A percentile compares a stretch with the other conserved stretches of the same genome.
phyloP scores from a whole-genome alignment of 2,113 vertebrate genomes.

The Aptenodytes patagonicus region DNA sequence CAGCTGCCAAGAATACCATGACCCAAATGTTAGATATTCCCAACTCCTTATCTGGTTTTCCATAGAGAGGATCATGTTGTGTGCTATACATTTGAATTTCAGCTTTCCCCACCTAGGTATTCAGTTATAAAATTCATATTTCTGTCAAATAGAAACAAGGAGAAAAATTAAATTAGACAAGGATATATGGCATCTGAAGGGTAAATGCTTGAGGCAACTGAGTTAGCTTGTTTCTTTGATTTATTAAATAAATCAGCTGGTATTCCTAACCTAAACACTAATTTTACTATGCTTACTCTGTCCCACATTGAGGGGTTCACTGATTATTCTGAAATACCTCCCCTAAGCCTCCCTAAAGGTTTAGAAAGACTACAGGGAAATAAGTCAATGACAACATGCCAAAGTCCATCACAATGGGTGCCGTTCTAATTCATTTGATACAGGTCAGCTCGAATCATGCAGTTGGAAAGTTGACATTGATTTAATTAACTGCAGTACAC shows the following conservation, averaged over 20 bases:
- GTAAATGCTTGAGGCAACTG: conserved; percentile 9
- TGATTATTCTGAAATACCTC: conserved; percentile 34
- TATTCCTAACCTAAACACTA: conserved; percentile 23
- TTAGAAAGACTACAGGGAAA: conserved; percentile 14
- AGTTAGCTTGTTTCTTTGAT: conserved; percentile 22
- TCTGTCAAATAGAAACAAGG: not conserved
- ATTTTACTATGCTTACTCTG: conserved; percentile 7
- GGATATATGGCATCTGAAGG: conserved; percentile 13
- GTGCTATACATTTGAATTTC: not conserved
- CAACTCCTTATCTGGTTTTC: not conserved
- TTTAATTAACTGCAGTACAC: conserved; percentile 29
- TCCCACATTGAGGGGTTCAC: not conserved
- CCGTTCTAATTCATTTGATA: conserved; percentile 16
- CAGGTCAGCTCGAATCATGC: conserved; percentile 21
- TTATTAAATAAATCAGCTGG: conserved; percentile 51
- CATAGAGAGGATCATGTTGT: conserved; percentile 16
- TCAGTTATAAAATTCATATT: conserved; percentile 15
- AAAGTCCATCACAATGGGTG: not conserved
- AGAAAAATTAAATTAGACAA: conserved; percentile 46
- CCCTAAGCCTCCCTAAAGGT: not conserved
- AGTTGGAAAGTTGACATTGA: not conserved
- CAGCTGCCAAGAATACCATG: not conserved
- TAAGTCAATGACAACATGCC: conserved; percentile 30
- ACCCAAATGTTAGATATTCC: not conserved
- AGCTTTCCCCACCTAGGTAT: not conserved